Conservation (phyloP, 2,888 invertebrate genomes). For the Epistrophella euchroma region DNA sequence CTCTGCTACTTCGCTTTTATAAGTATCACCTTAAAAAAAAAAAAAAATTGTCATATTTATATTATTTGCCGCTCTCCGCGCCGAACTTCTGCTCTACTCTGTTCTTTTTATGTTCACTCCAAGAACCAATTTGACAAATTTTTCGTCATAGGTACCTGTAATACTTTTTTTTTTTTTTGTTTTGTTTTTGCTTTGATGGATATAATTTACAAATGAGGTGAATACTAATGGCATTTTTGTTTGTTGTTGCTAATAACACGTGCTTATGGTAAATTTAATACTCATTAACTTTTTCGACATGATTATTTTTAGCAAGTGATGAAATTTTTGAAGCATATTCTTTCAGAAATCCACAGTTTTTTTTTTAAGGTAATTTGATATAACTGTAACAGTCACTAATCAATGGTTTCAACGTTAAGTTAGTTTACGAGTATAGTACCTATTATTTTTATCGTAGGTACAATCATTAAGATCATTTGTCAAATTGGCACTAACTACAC, state of each 20-base stretch:
- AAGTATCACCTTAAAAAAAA: constrained; percentile 4
- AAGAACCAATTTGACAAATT: constrained; percentile 29
- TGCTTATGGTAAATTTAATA: constrained; percentile 34
- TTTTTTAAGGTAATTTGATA: neutral
- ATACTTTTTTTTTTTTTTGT: constrained; percentile 35
- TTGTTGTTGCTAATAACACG: constrained; percentile 40
- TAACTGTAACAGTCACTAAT: no score
- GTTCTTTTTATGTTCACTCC: constrained; percentile 13
- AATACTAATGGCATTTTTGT: constrained; percentile 63
- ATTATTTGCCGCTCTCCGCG: neutral
- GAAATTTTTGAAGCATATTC: neutral
- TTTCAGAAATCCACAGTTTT: neutral
- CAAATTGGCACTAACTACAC: no score
- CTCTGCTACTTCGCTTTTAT: constrained; percentile 18
- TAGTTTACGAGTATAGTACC: no score
- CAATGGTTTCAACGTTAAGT: no score
- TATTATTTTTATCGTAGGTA: no score
- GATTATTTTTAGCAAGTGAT: constrained; percentile 13
- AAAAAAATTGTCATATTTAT: constrained; percentile 5
- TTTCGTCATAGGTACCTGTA: no score
- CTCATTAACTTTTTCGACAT: constrained; percentile 9
- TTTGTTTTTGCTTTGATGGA: constrained; percentile 26
- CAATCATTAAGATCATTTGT: no score
- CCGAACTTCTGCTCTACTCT: neutral
- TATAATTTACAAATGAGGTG: constrained; percentile 65